Percentiles rank a stretch among this genome's conserved stretches.
Evolutionary conservation across 2,797 vertebrate species (phyloP).

Genomic region (Karalla daura): DNA sequence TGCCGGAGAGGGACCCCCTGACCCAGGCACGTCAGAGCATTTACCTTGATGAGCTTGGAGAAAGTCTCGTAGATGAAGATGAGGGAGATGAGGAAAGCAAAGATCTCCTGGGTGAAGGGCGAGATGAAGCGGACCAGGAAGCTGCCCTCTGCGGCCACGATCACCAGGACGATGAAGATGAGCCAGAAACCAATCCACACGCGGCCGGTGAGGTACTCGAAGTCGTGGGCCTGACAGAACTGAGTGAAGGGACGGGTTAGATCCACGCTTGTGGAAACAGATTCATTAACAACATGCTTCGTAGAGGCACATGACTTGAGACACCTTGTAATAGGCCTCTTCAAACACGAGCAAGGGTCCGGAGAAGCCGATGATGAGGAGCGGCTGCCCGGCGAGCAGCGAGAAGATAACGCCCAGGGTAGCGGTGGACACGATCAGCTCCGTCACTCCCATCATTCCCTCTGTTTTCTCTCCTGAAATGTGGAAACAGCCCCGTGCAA

Average conservation of each 20-base stretch:
- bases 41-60: constrained; percentile 94
- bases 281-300: neutral
- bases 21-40: too few species aligned
- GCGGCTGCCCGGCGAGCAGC: constrained; percentile 92
- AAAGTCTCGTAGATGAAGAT: constrained; percentile 99
- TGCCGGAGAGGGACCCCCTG: neutral
- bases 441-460: constrained; percentile 97
- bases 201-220: constrained; percentile 95
- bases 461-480: constrained; percentile 98
- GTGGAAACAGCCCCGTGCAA: too few species aligned
- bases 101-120: constrained; percentile 98
- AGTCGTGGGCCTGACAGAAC: constrained; percentile 94
- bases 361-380: constrained; percentile 97
- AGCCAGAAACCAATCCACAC: constrained; percentile 99
- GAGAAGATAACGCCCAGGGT: constrained; percentile 94
- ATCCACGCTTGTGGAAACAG: neutral
- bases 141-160: constrained; percentile 95
- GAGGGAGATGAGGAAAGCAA: constrained; percentile 97
- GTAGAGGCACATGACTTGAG: too few species aligned
- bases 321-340: constrained; percentile 97
- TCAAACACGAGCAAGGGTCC: constrained; percentile 97
- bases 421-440: constrained; percentile 95
- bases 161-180: constrained; percentile 92
- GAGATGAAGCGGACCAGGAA: constrained; percentile 98
- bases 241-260: constrained; percentile 65